These are phyloP conservation scores for Pitangus sulphuratus DNA, from an alignment of 2,797 vertebrate genomes.

Conservation along the genomic window DNA sequence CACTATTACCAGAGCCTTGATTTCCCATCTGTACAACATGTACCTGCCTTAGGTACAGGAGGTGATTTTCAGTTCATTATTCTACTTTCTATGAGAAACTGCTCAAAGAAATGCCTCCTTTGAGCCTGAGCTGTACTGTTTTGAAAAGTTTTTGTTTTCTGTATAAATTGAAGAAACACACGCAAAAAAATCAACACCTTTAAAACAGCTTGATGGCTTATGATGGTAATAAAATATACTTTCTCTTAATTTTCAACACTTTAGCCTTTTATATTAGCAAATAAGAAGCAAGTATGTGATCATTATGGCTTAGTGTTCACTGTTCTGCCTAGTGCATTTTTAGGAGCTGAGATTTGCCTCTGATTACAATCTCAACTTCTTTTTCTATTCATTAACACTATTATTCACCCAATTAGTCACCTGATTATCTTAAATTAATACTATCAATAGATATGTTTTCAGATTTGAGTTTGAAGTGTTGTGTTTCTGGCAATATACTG, in stretches of 20 bases:
- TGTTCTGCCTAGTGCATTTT: background rate
- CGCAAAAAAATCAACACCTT: background rate
- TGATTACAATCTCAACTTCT: background rate
- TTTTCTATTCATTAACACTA: slow-evolving; percentile 1
- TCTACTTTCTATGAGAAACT: background rate
- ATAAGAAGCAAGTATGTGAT: background rate
- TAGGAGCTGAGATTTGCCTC: slow-evolving; percentile 1
- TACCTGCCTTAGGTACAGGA: background rate
- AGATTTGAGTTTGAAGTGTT: background rate
- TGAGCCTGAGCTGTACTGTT: background rate
- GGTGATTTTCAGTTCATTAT: slow-evolving; percentile 1
- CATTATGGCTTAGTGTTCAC: background rate
- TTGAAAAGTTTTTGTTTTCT: background rate
- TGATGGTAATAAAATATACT: background rate
- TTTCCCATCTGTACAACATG: background rate
- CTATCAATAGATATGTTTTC: slow-evolving; percentile 8
- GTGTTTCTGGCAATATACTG: background rate
- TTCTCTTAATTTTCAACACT: background rate
- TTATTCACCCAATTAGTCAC: slow-evolving; percentile 44
- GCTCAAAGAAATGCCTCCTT: background rate
- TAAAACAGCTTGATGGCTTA: background rate
- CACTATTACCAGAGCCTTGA: background rate
- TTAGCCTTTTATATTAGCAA: background rate
- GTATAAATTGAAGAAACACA: background rate
- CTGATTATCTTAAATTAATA: slow-evolving; percentile 10